Evolutionary conservation across 2,888 invertebrate genomes (phyloP).

Genomic region (Thereva nobilitata): DNA sequence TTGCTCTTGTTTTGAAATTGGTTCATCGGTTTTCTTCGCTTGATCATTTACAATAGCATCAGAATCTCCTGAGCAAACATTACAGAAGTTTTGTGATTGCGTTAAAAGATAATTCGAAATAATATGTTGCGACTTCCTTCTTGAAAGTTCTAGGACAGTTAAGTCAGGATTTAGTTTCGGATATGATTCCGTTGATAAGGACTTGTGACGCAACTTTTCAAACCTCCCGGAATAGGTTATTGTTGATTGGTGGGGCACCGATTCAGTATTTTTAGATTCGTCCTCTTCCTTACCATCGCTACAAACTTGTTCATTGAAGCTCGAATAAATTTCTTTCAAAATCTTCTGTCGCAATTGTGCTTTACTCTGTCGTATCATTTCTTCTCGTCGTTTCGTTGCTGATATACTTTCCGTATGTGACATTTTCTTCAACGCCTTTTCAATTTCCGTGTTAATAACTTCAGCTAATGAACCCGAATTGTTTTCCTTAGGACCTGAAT

Average conservation of each 20-base stretch:
- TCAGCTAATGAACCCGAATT: constrained; percentile 1
- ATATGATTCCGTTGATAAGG: constrained; percentile 36
- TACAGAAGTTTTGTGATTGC: neutral
- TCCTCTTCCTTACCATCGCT: neutral
- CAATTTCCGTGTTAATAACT: constrained; percentile 35
- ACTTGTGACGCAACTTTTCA: constrained; percentile 9
- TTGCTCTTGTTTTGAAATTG: too few relatives aligned
- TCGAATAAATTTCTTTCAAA: constrained; percentile 29
- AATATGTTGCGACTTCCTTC: neutral
- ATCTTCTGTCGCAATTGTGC: constrained; percentile 23
- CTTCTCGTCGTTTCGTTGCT: constrained; percentile 23
- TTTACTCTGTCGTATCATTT: constrained; percentile 28
- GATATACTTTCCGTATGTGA: neutral
- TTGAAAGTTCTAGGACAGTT: neutral
- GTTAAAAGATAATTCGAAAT: neutral
- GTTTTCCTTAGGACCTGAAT: too few relatives aligned
- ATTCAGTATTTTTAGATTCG: neutral
- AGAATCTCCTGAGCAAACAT: neutral
- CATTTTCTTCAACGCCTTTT: constrained; percentile 32
- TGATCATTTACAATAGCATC: too few relatives aligned
- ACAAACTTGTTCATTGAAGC: constrained; percentile 14
- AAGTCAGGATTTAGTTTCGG: constrained; percentile 37
- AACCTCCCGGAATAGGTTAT: too few relatives aligned
- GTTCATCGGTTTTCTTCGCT: too few relatives aligned
- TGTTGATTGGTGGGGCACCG: neutral